These are phyloP conservation scores for Mastacembelus armatus DNA, from an alignment of 2,797 vertebrate genomes.

Conservation along the genomic window DNA sequence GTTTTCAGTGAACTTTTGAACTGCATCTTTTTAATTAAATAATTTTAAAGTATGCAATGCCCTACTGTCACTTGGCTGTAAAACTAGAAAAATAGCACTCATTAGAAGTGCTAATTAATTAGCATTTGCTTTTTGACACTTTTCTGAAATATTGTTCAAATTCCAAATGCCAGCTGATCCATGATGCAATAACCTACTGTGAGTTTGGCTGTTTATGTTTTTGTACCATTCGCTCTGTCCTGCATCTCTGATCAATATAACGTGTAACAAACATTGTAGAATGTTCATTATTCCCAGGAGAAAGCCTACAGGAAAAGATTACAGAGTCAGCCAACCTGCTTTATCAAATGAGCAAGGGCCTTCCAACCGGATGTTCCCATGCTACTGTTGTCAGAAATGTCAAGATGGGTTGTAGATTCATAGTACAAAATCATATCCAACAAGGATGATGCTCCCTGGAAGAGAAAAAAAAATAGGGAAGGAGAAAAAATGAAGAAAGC, in stretches of 20 bases:
- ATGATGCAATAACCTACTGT: too few species aligned
- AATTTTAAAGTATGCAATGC: too few species aligned
- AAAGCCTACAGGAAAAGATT: slow-evolving; percentile 66
- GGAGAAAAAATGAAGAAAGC: slow-evolving; percentile 64
- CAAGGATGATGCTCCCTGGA: slow-evolving; percentile 83
- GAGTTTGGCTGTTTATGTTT: slow-evolving; percentile 32
- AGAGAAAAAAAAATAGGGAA: slow-evolving; percentile 49
- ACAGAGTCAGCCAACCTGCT: slow-evolving; percentile 78
- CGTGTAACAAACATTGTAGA: slow-evolving; percentile 61
- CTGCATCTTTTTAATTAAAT: too few species aligned
- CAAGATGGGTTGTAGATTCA: slow-evolving; percentile 83
- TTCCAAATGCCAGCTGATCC: too few species aligned
- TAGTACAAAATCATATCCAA: slow-evolving; percentile 88
- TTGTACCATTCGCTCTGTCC: slow-evolving; percentile 44
- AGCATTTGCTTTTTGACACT: too few species aligned
- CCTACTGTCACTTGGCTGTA: too few species aligned
- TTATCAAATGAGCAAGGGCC: slow-evolving; percentile 84
- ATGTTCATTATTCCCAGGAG: slow-evolving; percentile 63
- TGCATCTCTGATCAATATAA: slow-evolving; percentile 55
- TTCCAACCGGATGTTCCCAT: slow-evolving; percentile 83
- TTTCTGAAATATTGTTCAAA: too few species aligned
- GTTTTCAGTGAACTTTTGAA: too few species aligned
- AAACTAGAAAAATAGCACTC: too few species aligned
- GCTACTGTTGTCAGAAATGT: slow-evolving; percentile 81
- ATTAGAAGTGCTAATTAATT: too few species aligned